These are phyloP conservation scores for Tryphoninae sp. DNA, from an alignment of 2,888 invertebrate species.

Conservation along the genomic window DNA sequence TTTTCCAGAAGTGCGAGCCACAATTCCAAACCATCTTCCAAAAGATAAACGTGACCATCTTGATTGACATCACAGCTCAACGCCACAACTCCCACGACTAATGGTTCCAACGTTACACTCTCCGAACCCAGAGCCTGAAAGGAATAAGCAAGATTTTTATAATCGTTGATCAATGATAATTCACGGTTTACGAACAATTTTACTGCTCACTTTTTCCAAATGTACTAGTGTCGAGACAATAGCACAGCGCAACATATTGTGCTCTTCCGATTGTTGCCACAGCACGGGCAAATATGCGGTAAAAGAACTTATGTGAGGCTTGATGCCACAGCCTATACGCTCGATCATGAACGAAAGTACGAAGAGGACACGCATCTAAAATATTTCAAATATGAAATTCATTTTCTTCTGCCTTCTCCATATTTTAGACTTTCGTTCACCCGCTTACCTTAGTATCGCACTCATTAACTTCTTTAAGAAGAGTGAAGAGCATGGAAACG, in stretches of 20 bases:
- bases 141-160: constrained; percentile 40
- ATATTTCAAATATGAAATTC: constrained; percentile 64
- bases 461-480: constrained; percentile 93
- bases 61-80: constrained; percentile 90
- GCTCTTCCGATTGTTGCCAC: constrained; percentile 93
- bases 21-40: constrained; percentile 95
- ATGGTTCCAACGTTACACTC: constrained; percentile 81
- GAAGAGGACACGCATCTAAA: constrained; percentile 93
- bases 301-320: constrained; percentile 87
- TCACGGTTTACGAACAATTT: neutral
- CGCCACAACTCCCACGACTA: constrained; percentile 86
- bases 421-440: neutral
- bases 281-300: constrained; percentile 92
- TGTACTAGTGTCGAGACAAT: constrained; percentile 94
- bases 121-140: constrained; percentile 82
- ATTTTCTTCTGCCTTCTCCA: neutral
- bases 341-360: constrained; percentile 95
- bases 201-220: constrained; percentile 87
- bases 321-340: constrained; percentile 89
- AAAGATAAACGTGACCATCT: constrained; percentile 92
- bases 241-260: constrained; percentile 95
- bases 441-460: constrained; percentile 92
- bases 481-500: constrained; percentile 90
- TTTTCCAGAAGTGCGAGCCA: constrained; percentile 94
- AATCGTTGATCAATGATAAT: neutral